Conservation (phyloP, 1,140 invertebrate species). For the Micrasema longulum region DNA sequence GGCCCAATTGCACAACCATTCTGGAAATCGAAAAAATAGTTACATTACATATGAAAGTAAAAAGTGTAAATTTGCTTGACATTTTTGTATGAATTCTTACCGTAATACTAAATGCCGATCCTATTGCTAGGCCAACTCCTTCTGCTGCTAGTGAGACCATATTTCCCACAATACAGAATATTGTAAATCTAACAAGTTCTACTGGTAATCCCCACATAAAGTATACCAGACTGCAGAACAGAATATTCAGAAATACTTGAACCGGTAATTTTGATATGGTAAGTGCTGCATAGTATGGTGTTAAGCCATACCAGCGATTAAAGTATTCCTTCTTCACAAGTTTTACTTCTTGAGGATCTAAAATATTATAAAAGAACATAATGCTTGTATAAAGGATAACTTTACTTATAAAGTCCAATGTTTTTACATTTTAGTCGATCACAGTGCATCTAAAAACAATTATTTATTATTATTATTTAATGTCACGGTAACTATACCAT, state of each 20-base stretch:
- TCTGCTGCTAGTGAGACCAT: conserved; percentile 71
- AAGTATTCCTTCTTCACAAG: conserved; percentile 85
- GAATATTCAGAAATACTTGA: conserved; percentile 69
- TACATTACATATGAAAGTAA: background rate
- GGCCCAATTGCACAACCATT: conserved; percentile 75
- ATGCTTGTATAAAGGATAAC: too few species aligned
- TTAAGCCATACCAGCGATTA: conserved; percentile 86
- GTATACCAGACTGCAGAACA: conserved; percentile 72
- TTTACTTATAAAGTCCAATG: too few species aligned
- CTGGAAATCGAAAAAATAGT: conserved; percentile 62
- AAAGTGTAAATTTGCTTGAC: background rate
- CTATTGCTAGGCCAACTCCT: conserved; percentile 73
- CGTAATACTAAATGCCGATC: conserved; percentile 73
- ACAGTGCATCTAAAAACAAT: too few species aligned
- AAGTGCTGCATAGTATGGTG: conserved; percentile 82
- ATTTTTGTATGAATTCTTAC: conserved; percentile 66
- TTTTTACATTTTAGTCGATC: too few species aligned
- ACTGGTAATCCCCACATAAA: conserved; percentile 72
- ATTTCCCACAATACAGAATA: conserved; percentile 70
- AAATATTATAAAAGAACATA: conserved; percentile 4
- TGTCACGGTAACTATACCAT: too few species aligned
- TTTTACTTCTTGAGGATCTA: conserved; percentile 84
- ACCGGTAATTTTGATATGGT: conserved; percentile 76
- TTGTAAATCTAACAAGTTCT: conserved; percentile 65
- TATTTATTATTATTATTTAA: too few species aligned